Evolutionary conservation across 1,140 invertebrate species (phyloP).

Genomic region (Penaeus japonicus): DNA sequence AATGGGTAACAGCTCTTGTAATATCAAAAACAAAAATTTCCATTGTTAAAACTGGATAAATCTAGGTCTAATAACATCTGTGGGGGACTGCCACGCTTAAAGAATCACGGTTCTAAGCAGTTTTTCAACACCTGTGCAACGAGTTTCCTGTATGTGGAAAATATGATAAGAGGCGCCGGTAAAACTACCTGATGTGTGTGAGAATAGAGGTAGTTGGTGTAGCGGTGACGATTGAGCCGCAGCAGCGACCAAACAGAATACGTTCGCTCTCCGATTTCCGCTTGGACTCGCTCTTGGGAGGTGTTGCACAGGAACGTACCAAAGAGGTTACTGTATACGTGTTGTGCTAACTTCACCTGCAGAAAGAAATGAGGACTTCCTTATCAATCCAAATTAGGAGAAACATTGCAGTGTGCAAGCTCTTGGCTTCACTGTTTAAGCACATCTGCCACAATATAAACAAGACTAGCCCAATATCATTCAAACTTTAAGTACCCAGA

Average conservation of each 20-base stretch:
- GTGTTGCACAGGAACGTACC: conserved; percentile 97
- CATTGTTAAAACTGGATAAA: too few species aligned
- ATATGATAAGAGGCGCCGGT: too few species aligned
- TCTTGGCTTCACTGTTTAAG: too few species aligned
- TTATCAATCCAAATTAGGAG: too few species aligned
- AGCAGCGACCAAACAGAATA: conserved; percentile 91
- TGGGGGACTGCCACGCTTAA: too few species aligned
- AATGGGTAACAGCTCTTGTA: too few species aligned
- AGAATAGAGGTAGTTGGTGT: conserved; percentile 86
- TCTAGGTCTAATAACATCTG: too few species aligned
- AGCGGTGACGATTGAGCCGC: conserved; percentile 72
- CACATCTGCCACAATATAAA: too few species aligned
- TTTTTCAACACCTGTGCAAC: background rate
- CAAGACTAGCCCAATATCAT: background rate
- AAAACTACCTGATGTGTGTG: conserved; percentile 62
- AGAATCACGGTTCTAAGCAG: too few species aligned
- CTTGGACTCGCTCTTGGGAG: conserved; percentile 75
- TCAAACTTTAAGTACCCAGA: conserved; percentile 34
- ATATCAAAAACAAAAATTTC: too few species aligned
- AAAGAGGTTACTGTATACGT: conserved; percentile 94
- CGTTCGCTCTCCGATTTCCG: conserved; percentile 75
- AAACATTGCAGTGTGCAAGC: too few species aligned
- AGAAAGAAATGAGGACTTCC: conserved; percentile 60
- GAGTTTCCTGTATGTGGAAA: background rate
- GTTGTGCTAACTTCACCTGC: conserved; percentile 92